Evolutionary conservation across 1,140 invertebrate species (phyloP).

Genomic region (Panagrolaimus sp.): DNA sequence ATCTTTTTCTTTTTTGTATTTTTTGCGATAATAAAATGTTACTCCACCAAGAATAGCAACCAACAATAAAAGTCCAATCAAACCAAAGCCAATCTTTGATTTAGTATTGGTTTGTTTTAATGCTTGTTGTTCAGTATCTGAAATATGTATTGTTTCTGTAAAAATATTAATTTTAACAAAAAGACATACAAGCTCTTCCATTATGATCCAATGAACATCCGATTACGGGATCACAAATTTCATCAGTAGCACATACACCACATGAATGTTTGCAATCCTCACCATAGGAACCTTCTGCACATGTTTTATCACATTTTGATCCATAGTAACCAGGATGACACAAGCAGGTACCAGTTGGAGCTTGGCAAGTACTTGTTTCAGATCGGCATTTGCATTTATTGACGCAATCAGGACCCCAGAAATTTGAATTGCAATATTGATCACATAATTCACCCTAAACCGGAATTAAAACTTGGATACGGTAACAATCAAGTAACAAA

Average conservation of each 20-base stretch:
- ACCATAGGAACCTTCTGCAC: conserved; percentile 64
- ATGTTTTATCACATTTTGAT: conserved; percentile 62
- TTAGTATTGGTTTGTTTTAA: not conserved
- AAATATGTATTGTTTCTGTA: conserved; percentile 60
- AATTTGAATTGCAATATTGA: conserved; percentile 38
- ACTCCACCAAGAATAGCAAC: conserved; percentile 14
- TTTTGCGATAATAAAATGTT: conserved; percentile 50
- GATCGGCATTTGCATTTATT: conserved; percentile 58
- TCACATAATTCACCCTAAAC: conserved; percentile 68
- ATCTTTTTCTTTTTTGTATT: conserved; percentile 52
- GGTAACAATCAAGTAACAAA: too few species aligned
- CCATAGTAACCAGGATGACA: conserved; percentile 61
- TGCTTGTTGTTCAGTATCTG: conserved; percentile 36
- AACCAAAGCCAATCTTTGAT: conserved; percentile 20
- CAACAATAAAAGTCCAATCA: conserved; percentile 24
- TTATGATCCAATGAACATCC: conserved; percentile 66
- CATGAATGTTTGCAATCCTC: conserved; percentile 60
- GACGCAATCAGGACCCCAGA: conserved; percentile 61
- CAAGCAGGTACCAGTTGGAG: conserved; percentile 60
- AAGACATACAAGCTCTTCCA: too few species aligned
- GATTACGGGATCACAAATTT: conserved; percentile 71
- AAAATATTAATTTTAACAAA: too few species aligned
- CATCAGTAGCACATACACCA: conserved; percentile 46
- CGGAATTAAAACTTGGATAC: too few species aligned
- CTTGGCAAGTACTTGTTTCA: conserved; percentile 51